phyloP scores from a whole-genome alignment of 1,140 invertebrate species.

The Venturia canescens region DNA sequence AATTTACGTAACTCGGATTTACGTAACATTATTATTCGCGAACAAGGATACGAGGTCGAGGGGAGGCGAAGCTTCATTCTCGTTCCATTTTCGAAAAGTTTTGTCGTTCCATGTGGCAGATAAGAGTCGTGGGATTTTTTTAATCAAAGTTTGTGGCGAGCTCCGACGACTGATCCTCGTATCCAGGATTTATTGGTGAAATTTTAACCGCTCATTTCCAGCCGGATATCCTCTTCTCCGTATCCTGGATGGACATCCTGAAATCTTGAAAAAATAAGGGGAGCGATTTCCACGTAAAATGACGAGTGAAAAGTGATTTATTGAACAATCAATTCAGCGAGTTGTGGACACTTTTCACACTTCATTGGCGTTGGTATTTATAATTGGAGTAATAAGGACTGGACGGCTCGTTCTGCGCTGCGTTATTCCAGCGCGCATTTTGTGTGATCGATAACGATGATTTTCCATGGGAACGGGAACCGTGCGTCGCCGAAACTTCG shows the following conservation, averaged over 20 bases:
- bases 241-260: constrained; percentile 25
- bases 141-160: constrained; percentile 4
- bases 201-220: not conserved
- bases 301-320: not conserved
- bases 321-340: too few species aligned
- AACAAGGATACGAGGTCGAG: too few species aligned
- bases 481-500: not conserved
- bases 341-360: too few species aligned
- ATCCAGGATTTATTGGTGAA: constrained; percentile 12
- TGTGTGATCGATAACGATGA: constrained; percentile 45
- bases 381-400: too few species aligned
- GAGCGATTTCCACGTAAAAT: not conserved
- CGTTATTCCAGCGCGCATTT: not conserved
- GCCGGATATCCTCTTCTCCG: constrained; percentile 13
- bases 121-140: not conserved
- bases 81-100: not conserved
- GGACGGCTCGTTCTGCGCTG: not conserved
- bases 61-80: too few species aligned
- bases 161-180: not conserved
- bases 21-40: not conserved
- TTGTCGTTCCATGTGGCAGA: not conserved
- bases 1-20: too few species aligned
- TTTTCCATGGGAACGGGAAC: constrained; percentile 35
- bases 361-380: too few species aligned
- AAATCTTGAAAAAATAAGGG: not conserved